Percentiles rank a stretch among this genome's conserved stretches.
phyloP scores from a whole-genome alignment of 1,140 invertebrate species.

The Drosophila busckii region DNA sequence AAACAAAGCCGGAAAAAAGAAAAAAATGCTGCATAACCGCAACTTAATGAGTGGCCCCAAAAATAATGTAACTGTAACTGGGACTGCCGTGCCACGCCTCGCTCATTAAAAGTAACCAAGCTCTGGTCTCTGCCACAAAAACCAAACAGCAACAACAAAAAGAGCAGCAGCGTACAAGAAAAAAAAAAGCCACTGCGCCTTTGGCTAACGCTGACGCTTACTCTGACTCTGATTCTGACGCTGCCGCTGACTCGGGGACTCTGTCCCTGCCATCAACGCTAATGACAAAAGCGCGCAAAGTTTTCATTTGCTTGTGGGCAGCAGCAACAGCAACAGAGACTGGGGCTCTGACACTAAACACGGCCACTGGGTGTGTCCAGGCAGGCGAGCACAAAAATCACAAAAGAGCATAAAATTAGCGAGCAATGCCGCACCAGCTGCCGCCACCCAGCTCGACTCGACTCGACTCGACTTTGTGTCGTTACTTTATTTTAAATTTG shows the following conservation, averaged over 20 bases:
- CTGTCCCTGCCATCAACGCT: constrained; percentile 66
- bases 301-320: constrained; percentile 58
- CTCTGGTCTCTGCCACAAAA: constrained; percentile 60
- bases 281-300: constrained; percentile 74
- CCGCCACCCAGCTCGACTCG: constrained; percentile 4
- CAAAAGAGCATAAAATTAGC: constrained; percentile 76
- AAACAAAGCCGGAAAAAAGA: constrained; percentile 31
- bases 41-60: constrained; percentile 62
- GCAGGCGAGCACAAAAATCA: constrained; percentile 58
- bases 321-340: constrained; percentile 6
- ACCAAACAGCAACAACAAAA: constrained; percentile 55
- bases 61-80: neutral
- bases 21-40: constrained; percentile 65
- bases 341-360: constrained; percentile 53
- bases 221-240: neutral
- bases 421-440: constrained; percentile 35
- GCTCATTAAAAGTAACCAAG: constrained; percentile 74
- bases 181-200: constrained; percentile 57
- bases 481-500: constrained; percentile 63
- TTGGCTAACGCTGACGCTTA: neutral
- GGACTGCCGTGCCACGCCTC: constrained; percentile 37
- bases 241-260: constrained; percentile 7
- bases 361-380: constrained; percentile 67
- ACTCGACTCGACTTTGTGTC: constrained; percentile 37
- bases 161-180: constrained; percentile 65